A percentile compares a stretch with the other conserved stretches of the same genome.
Conservation (phyloP, 2,797 vertebrate genomes). For the Jordanella pulchra region DNA sequence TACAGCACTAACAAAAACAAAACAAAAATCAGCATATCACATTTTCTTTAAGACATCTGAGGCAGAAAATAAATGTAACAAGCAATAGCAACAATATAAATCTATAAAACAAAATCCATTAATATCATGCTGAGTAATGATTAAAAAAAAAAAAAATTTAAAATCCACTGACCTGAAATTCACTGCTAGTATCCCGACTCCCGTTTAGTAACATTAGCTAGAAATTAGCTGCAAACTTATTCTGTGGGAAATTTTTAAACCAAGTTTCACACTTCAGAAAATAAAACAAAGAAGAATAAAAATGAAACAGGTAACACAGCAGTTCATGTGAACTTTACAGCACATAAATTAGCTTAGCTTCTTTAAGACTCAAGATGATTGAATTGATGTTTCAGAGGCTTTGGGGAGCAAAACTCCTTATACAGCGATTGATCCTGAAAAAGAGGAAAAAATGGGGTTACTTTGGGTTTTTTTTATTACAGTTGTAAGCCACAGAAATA, state of each 20-base stretch:
- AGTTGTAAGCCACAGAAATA: background rate
- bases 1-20: background rate
- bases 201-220: background rate
- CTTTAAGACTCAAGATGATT: background rate
- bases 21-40: conserved; percentile 11
- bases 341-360: conserved; percentile 10
- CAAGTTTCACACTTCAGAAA: background rate
- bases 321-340: conserved; percentile 16
- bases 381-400: conserved; percentile 27
- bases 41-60: conserved; percentile 12
- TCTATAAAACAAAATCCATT: conserved; percentile 34
- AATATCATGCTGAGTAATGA: background rate
- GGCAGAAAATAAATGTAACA: conserved; percentile 5
- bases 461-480: background rate
- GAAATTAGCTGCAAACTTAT: background rate
- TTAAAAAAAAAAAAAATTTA: background rate
- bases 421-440: conserved; percentile 46
- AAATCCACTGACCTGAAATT: conserved; percentile 9
- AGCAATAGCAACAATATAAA: conserved; percentile 28
- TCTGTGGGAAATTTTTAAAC: conserved; percentile 1
- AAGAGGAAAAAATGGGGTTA: conserved; percentile 19
- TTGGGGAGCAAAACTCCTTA: conserved; percentile 33
- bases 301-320: conserved; percentile 3
- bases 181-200: background rate
- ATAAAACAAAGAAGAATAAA: conserved; percentile 1